Evolutionary conservation across 2,113 vertebrate genomes (phyloP).

Genomic region (Vombatus ursinus): DNA sequence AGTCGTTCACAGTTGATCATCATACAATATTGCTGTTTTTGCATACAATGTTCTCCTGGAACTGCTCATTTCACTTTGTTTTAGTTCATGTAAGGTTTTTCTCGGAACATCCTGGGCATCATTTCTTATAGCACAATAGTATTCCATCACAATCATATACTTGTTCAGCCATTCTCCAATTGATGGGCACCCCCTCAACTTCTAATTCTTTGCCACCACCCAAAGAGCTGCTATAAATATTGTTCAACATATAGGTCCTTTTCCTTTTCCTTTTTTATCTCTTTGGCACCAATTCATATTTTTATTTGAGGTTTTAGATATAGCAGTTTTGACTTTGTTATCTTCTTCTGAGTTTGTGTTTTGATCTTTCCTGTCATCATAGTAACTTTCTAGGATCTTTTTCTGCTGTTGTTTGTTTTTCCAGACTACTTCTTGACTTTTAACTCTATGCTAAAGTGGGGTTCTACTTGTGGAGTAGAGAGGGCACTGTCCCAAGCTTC

Average conservation of each 20-base stretch:
- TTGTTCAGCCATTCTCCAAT: background rate
- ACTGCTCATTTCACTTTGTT: background rate
- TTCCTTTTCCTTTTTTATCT: no score
- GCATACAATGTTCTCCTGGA: background rate
- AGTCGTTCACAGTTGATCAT: background rate
- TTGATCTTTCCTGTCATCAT: no score
- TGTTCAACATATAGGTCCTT: no score
- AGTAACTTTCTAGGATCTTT: no score
- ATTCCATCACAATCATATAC: background rate
- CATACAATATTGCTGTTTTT: background rate
- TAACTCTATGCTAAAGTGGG: no score
- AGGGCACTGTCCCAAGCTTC: no score
- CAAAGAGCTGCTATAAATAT: background rate
- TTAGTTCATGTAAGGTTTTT: background rate
- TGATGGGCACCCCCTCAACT: background rate
- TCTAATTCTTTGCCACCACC: background rate
- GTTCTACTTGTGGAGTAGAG: no score
- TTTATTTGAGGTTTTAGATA: no score
- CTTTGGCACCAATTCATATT: background rate
- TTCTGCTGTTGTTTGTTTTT: no score
- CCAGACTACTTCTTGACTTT: no score
- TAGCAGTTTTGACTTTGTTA: no score
- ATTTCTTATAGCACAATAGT: background rate
- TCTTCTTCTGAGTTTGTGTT: no score
- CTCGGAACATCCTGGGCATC: background rate